phyloP scores from a whole-genome alignment of 2,888 invertebrate genomes.

The Apotomis turbidana region DNA sequence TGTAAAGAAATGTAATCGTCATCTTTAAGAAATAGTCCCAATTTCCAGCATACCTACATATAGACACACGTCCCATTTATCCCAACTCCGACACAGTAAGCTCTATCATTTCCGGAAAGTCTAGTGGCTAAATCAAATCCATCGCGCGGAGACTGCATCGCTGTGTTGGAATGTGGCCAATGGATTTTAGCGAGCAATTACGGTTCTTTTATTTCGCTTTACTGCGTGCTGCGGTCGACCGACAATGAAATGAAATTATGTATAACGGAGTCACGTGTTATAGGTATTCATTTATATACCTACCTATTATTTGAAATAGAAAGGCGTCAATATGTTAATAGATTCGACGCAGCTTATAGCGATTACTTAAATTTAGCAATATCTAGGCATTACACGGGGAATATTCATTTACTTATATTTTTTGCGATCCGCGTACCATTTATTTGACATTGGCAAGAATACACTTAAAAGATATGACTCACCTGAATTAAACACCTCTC shows the following conservation, averaged over 20 bases:
- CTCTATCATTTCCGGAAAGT: conserved; percentile 31
- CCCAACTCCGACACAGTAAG: conserved; percentile 14
- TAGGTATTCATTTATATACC: neutral
- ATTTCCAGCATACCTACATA: neutral
- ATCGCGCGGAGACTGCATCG: conserved; percentile 45
- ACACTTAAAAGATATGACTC: no score
- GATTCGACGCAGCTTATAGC: no score
- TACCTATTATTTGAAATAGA: neutral
- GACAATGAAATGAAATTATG: conserved; percentile 9
- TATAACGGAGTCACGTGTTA: neutral
- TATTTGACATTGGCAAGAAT: no score
- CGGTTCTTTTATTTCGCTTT: conserved; percentile 47
- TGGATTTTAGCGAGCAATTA: conserved; percentile 51
- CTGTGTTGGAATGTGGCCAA: conserved; percentile 51
- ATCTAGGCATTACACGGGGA: no score
- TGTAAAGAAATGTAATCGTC: no score
- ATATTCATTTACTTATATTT: no score
- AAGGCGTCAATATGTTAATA: neutral
- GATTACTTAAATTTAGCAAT: no score
- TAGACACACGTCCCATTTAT: neutral
- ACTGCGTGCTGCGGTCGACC: conserved; percentile 15
- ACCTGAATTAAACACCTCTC: no score
- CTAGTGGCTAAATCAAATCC: conserved; percentile 45
- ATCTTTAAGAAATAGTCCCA: no score
- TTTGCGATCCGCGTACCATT: no score